These are phyloP conservation scores for Mechanitis mazaeus DNA, from an alignment of 2,888 invertebrate species.

Conservation along the genomic window DNA sequence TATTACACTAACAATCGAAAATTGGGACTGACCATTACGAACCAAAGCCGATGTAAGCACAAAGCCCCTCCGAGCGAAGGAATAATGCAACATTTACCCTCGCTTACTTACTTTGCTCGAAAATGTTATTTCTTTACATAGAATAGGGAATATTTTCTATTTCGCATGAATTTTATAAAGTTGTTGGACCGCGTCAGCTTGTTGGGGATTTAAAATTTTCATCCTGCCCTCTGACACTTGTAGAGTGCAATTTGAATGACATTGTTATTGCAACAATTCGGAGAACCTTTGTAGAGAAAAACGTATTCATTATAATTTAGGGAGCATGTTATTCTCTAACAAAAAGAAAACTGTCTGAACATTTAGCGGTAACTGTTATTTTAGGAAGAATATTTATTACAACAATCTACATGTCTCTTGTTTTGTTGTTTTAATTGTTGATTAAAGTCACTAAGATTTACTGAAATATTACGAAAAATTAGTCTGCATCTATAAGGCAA, in stretches of 20 bases:
- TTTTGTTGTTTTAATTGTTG: too few species aligned
- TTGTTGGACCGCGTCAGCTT: constrained; percentile 30
- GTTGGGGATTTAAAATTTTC: constrained; percentile 62
- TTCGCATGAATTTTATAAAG: constrained; percentile 8
- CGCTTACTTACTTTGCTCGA: background rate
- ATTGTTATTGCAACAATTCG: constrained; percentile 34
- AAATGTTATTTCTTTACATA: constrained; percentile 5
- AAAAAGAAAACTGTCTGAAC: constrained; percentile 29
- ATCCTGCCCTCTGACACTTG: constrained; percentile 45
- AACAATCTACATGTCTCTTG: too few species aligned
- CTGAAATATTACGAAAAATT: too few species aligned
- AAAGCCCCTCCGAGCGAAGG: constrained; percentile 39
- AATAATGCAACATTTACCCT: constrained; percentile 33
- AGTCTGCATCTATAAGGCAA: too few species aligned
- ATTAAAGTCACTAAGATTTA: too few species aligned
- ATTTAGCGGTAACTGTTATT: background rate
- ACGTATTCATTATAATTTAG: constrained; percentile 36
- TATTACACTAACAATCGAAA: constrained; percentile 49
- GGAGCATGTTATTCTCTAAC: constrained; percentile 42
- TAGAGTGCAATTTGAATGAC: constrained; percentile 46
- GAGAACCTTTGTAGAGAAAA: constrained; percentile 10
- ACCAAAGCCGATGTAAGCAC: constrained; percentile 44
- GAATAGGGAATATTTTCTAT: constrained; percentile 7
- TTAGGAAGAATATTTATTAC: too few species aligned
- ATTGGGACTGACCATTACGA: constrained; percentile 46